Conservation (phyloP, 2,797 vertebrate species). For the Anas bernieri region DNA sequence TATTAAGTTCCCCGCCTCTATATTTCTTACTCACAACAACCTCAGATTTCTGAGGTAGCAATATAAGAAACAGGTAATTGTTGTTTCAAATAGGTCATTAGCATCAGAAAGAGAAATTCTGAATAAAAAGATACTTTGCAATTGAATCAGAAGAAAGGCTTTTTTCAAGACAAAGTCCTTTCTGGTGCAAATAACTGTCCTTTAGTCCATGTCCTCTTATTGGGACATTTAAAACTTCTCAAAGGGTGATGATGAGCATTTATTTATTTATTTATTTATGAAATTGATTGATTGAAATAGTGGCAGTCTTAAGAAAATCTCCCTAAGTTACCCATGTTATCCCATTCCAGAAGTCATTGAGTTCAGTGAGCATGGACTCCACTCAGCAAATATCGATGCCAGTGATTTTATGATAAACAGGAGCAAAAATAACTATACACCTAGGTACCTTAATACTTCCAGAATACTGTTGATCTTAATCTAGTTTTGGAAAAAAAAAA, state of each 20-base stretch:
- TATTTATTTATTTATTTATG: no score
- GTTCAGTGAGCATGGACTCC: background rate
- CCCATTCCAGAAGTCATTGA: background rate
- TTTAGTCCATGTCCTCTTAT: fast-evolving
- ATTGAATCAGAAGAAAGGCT: background rate
- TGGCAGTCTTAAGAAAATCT: background rate
- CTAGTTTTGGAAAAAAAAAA: background rate
- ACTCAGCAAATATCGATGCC: background rate
- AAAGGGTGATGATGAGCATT: background rate
- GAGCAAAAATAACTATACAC: background rate
- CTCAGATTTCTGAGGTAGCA: background rate
- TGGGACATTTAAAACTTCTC: background rate
- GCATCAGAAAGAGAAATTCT: background rate
- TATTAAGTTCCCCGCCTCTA: background rate
- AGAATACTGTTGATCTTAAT: background rate
- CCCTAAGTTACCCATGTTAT: background rate
- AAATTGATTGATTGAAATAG: background rate
- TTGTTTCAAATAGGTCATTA: background rate
- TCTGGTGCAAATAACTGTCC: background rate
- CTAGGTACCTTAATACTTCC: background rate
- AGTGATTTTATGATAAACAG: background rate
- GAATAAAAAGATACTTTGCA: background rate
- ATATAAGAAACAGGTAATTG: background rate
- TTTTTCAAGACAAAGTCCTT: background rate
- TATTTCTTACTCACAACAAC: background rate